These are phyloP conservation scores for Melanotaenia duboulayi DNA, from an alignment of 2,113 vertebrate genomes.

Conservation along the genomic window DNA sequence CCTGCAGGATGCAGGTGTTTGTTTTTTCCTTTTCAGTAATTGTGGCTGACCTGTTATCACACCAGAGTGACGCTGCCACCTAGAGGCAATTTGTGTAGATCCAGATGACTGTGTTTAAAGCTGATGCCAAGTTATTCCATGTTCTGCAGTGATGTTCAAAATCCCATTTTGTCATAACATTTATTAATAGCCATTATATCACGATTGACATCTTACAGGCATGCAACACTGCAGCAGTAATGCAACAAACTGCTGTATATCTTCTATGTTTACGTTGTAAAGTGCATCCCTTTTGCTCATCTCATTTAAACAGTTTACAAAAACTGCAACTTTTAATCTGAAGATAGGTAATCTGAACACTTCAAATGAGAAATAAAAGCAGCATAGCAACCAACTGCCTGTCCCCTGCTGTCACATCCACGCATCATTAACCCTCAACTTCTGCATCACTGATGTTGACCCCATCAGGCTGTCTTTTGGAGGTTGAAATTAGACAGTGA, in stretches of 20 bases:
- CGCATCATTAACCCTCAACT: slow-evolving; percentile 49
- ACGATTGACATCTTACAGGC: background rate
- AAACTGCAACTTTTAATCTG: background rate
- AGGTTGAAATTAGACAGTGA: slow-evolving; percentile 33
- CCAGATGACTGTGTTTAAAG: background rate
- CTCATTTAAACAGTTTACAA: background rate
- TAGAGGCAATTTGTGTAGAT: slow-evolving; percentile 47
- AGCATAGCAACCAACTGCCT: slow-evolving; percentile 1
- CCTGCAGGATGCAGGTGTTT: background rate
- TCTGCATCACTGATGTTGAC: slow-evolving; percentile 40
- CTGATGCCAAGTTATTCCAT: background rate
- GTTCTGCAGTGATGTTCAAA: background rate
- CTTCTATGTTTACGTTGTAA: background rate
- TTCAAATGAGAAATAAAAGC: slow-evolving; percentile 24
- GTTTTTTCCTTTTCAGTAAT: slow-evolving; percentile 20
- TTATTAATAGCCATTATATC: background rate
- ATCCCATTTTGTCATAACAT: background rate
- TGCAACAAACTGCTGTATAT: background rate
- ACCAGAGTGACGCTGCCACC: slow-evolving; percentile 62
- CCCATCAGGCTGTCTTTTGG: slow-evolving; percentile 26
- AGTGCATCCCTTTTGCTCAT: background rate
- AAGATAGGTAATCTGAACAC: background rate
- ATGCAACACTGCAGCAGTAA: background rate
- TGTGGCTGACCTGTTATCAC: slow-evolving; percentile 10
- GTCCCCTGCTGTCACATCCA: slow-evolving; percentile 44